Base-by-base conservation (phyloP, 2,113 vertebrate species). In the Ciconia stormi region DNA sequence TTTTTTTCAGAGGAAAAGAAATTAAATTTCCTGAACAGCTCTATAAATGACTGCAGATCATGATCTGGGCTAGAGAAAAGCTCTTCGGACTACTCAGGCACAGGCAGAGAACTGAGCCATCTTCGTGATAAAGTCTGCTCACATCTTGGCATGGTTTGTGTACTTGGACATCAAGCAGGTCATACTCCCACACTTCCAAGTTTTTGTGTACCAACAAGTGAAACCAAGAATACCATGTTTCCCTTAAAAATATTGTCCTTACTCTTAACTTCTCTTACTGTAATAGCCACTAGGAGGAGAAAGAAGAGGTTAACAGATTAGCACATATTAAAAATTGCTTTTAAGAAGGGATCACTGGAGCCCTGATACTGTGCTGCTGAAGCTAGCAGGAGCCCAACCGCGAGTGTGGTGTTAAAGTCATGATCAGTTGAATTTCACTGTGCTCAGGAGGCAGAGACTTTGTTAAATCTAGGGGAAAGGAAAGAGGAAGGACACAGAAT, bases 11-110 rank as follows among this genome's bases (percentile, higher is more conserved):
- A 84, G 52, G 40, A 73, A 66, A 93, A 96, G 36, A 93, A 92
- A 67, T 76, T 69, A 40, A 71, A 80, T 96, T 95, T 96, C 85
- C 91, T 91, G 91, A 92, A 71, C 69, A 82, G 36, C 40, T 87
- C 40, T 92, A 26, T 65, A 96, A 91, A 63, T 53, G 44, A 79
- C 84, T 89, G 23, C 86, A 92, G 89, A 84, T 85, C 69, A 25
- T 67, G 52, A 69, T 79, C 40, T 62, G 30, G 86, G 38, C 91
- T 66, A 93, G 36, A 53, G 87, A 87, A 95, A 81, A 85, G 32
- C 36, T 17, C 36, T 84, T 83, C 61, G 49, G 61, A 87, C 86
- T 61, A 82, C 56, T 72, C 26, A 89, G 88, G 23, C 32, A 49
- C 8, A 82, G 59, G 56, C 34, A 82, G 74, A 90, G 27, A 86